These are phyloP conservation scores for Micrasema minimum DNA, from an alignment of 1,140 invertebrate genomes.

Conservation along the genomic window DNA sequence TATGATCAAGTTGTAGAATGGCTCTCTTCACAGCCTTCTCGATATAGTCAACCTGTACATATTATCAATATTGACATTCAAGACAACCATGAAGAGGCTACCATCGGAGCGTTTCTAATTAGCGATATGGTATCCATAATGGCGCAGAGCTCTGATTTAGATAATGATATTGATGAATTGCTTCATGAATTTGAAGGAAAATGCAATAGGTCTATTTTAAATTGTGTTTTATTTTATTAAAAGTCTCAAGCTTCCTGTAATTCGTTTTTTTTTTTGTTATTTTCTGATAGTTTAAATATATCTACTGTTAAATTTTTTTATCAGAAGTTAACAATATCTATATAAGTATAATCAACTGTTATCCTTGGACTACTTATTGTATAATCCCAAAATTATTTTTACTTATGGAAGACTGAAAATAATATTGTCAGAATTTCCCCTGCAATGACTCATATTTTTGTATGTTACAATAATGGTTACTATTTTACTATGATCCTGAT, in stretches of 20 bases:
- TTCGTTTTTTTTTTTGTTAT: no score
- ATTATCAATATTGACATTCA: constrained; percentile 99
- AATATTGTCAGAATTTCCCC: constrained; percentile 4
- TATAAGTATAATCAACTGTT: no score
- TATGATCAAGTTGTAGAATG: constrained; percentile 93
- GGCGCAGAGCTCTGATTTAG: constrained; percentile 90
- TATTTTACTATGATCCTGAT: no score
- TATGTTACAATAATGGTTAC: constrained; percentile 10
- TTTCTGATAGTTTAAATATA: no score
- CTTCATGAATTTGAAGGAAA: constrained; percentile 95
- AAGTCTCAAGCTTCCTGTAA: no score
- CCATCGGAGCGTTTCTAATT: constrained; percentile 99
- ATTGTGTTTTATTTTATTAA: constrained; percentile 94
- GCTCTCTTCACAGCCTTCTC: constrained; percentile 77
- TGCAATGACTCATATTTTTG: constrained; percentile 1
- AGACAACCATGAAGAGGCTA: constrained; percentile 99
- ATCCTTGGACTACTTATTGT: neutral
- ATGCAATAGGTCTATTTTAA: constrained; percentile 86
- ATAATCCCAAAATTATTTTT: constrained; percentile 10
- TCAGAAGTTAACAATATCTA: no score
- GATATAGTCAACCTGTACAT: constrained; percentile 89
- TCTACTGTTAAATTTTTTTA: no score
- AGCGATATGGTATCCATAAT: constrained; percentile 94
- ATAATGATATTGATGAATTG: constrained; percentile 98
- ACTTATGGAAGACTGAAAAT: constrained; percentile 25